These are phyloP conservation scores for Odontophorus gujanensis DNA, from an alignment of 2,113 vertebrate species.

Conservation along the genomic window DNA sequence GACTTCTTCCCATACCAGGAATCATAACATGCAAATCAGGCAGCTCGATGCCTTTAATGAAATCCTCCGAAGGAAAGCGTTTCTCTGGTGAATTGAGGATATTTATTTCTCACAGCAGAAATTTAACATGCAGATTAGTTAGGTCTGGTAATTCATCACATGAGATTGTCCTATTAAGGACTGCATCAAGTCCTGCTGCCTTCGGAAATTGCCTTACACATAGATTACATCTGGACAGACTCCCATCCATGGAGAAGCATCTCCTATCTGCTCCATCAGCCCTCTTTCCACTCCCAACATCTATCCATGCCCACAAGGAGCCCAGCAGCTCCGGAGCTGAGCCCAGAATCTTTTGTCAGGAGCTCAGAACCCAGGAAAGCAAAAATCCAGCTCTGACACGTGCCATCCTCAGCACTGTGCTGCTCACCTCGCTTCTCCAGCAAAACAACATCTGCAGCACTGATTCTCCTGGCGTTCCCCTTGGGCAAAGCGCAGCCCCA, in stretches of 20 bases:
- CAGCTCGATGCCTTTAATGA: conserved; percentile 56
- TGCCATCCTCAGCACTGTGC: neutral
- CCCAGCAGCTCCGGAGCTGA: no score
- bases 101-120: conserved; percentile 75
- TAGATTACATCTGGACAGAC: conserved; percentile 52
- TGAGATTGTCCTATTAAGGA: conserved; percentile 70
- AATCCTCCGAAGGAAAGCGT: conserved; percentile 49
- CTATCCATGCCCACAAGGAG: neutral
- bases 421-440: neutral
- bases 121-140: conserved; percentile 79
- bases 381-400: neutral
- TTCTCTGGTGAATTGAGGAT: conserved; percentile 66
- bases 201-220: conserved; percentile 47
- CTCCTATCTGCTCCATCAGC: neutral
- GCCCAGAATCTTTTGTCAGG: neutral
- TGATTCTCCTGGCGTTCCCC: neutral
- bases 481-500: neutral
- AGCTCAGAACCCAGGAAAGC: neutral
- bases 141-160: conserved; percentile 75
- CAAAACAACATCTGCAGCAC: neutral
- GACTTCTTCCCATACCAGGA: conserved; percentile 5
- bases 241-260: neutral
- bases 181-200: conserved; percentile 60
- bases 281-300: neutral
- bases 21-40: conserved; percentile 51